Evolutionary conservation across 2,888 invertebrate species (phyloP).

Genomic region (Halictus quadricinctus): DNA sequence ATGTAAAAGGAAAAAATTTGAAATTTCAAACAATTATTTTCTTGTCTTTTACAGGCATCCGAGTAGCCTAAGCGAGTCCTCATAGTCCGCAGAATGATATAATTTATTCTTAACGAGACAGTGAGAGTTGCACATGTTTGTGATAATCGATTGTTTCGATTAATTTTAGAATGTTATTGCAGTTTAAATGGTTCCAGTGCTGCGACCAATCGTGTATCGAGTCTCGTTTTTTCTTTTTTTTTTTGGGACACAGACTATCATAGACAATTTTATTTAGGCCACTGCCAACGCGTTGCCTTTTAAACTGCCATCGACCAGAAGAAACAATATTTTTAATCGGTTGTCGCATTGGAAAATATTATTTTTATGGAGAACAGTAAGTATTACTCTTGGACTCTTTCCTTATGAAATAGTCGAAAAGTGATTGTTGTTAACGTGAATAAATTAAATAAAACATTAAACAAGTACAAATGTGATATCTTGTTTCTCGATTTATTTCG

Average conservation of each 20-base stretch:
- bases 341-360: not conserved
- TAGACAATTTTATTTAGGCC: not conserved
- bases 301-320: not conserved
- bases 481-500: constrained; percentile 10
- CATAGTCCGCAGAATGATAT: not conserved
- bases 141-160: not conserved
- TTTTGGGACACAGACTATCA: not conserved
- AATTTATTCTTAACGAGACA: not conserved
- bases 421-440: not conserved
- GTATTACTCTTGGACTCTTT: not conserved
- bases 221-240: not conserved
- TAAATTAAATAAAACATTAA: not conserved
- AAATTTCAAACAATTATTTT: not conserved
- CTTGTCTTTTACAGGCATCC: not conserved
- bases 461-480: not conserved
- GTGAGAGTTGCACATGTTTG: not conserved
- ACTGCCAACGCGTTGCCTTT: constrained; percentile 1
- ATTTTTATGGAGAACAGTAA: not conserved
- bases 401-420: not conserved
- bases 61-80: not conserved
- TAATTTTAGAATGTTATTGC: not conserved
- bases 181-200: constrained; percentile 3
- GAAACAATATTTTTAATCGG: not conserved
- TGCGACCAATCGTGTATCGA: not conserved
- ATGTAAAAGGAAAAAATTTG: not conserved